phyloP scores from a whole-genome alignment of 1,140 invertebrate genomes.

The Paracyclopina nana region DNA sequence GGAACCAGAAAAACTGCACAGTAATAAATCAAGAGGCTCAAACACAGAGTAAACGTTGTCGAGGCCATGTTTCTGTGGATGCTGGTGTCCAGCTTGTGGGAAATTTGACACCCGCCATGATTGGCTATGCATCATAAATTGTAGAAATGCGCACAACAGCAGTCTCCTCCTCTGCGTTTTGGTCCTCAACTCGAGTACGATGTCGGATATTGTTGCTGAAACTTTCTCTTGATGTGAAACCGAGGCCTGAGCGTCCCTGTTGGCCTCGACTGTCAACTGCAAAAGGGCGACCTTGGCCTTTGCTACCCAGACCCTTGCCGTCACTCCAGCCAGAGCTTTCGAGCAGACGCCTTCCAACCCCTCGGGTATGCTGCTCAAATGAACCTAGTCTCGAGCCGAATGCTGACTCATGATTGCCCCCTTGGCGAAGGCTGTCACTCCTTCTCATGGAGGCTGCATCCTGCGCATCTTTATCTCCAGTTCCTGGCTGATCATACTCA shows the following conservation, averaged over 20 bases:
- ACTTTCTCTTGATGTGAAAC: too few relatives aligned
- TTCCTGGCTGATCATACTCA: constrained; percentile 31
- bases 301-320: constrained; percentile 32
- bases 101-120: too few relatives aligned
- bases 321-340: constrained; percentile 36
- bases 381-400: constrained; percentile 24
- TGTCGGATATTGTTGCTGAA: too few relatives aligned
- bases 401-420: constrained; percentile 18
- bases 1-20: too few relatives aligned
- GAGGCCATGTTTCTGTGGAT: too few relatives aligned
- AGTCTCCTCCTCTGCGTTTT: too few relatives aligned
- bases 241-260: constrained; percentile 6
- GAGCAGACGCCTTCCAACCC: constrained; percentile 31
- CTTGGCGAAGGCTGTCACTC: constrained; percentile 22
- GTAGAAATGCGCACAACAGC: too few relatives aligned
- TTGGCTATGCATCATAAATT: too few relatives aligned
- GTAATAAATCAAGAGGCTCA: too few relatives aligned
- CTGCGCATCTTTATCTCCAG: constrained; percentile 30
- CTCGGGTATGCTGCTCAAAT: constrained; percentile 32
- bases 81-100: too few relatives aligned
- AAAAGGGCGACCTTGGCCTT: constrained; percentile 22
- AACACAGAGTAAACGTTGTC: too few relatives aligned
- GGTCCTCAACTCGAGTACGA: too few relatives aligned
- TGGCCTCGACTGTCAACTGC: constrained; percentile 23
- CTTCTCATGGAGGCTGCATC: constrained; percentile 30